phyloP scores from a whole-genome alignment of 2,113 vertebrate species.

The Tylochromis polylepis region DNA sequence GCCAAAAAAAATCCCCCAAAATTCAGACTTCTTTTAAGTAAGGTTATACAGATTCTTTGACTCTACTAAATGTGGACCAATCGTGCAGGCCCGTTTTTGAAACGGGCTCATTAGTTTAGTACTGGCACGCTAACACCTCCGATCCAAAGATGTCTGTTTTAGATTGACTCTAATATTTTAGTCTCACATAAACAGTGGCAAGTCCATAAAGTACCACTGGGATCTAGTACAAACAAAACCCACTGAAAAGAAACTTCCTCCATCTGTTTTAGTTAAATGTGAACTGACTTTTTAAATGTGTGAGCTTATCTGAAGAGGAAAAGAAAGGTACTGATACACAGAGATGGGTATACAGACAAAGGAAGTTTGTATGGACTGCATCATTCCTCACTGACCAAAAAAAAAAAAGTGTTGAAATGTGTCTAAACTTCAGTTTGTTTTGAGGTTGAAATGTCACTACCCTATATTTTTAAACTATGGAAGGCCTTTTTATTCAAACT shows the following conservation, averaged over 20 bases:
- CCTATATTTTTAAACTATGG: neutral
- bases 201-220: neutral
- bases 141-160: neutral
- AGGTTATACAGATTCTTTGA: neutral
- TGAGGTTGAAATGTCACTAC: neutral
- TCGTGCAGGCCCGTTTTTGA: accelerated
- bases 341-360: neutral
- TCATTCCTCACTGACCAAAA: neutral
- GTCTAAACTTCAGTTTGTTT: neutral
- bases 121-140: neutral
- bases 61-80: neutral
- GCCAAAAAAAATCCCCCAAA: accelerated
- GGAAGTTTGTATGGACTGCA: neutral
- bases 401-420: neutral
- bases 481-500: neutral
- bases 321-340: neutral
- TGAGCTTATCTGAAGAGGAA: neutral
- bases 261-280: neutral
- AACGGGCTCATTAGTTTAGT: neutral
- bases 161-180: neutral
- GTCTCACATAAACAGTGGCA: neutral
- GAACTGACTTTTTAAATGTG: neutral
- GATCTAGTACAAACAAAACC: neutral
- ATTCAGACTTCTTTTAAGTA: neutral
- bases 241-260: neutral